Percentiles rank a stretch among this genome's conserved stretches.
These are phyloP conservation scores for Mesocricetus auratus DNA, from an alignment of 2,113 vertebrate species.

Conservation along the genomic window DNA sequence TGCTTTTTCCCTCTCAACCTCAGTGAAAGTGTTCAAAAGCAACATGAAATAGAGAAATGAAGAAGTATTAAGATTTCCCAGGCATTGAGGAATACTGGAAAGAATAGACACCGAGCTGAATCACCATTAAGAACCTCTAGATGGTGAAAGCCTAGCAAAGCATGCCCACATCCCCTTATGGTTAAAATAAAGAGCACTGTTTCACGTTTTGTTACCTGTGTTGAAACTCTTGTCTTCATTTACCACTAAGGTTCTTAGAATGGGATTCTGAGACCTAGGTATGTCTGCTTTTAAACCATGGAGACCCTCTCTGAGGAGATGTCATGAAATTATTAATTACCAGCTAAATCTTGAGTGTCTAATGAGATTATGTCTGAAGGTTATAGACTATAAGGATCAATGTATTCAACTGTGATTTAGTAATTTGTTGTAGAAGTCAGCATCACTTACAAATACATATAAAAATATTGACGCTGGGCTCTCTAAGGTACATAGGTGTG, in stretches of 20 bases:
- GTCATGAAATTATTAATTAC: not conserved
- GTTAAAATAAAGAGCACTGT: no score
- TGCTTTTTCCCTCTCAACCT: not conserved
- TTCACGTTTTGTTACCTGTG: not conserved
- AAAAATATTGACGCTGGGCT: not conserved
- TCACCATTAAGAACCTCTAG: not conserved
- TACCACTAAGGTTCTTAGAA: not conserved
- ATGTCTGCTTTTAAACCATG: not conserved
- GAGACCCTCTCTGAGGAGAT: not conserved
- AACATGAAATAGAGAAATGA: not conserved
- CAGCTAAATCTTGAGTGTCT: not conserved
- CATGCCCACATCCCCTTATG: not conserved
- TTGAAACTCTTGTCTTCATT: not conserved
- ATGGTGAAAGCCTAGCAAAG: no score
- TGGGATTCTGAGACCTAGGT: not conserved
- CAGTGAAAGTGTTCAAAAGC: not conserved
- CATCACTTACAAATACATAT: not conserved
- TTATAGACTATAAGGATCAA: not conserved
- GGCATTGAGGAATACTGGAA: not conserved
- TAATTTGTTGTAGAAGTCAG: not conserved
- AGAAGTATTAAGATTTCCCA: accelerated
- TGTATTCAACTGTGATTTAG: not conserved
- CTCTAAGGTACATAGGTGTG: not conserved
- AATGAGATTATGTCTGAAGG: not conserved
- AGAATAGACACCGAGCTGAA: not conserved